These are phyloP conservation scores for Pseudachorutes palmiensis DNA, from an alignment of 1,140 invertebrate species.

Conservation along the genomic window DNA sequence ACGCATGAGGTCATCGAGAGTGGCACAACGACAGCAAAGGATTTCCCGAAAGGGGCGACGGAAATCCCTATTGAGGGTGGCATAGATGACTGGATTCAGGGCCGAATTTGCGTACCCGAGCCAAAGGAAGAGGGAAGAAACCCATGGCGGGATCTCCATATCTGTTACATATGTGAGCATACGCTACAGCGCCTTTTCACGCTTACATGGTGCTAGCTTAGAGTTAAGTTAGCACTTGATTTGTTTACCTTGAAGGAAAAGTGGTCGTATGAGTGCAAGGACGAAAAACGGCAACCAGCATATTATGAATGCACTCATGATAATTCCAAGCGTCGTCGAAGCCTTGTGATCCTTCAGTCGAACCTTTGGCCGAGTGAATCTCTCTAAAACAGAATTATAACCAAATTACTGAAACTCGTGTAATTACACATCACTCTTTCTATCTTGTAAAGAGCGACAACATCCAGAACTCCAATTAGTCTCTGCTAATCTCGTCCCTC, in stretches of 20 bases:
- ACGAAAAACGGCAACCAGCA: slow-evolving; percentile 98
- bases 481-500: too few species aligned
- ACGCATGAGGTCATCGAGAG: slow-evolving; percentile 80
- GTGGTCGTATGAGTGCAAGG: slow-evolving; percentile 77
- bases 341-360: slow-evolving; percentile 68
- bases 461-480: too few species aligned
- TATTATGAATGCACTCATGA: slow-evolving; percentile 69
- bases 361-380: slow-evolving; percentile 26
- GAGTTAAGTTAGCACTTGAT: neutral
- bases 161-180: slow-evolving; percentile 23
- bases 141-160: slow-evolving; percentile 53
- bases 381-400: slow-evolving; percentile 28
- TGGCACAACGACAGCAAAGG: slow-evolving; percentile 75
- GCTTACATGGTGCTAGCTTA: too few species aligned
- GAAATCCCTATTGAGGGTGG: slow-evolving; percentile 83
- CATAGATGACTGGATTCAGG: slow-evolving; percentile 65
- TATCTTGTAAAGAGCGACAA: too few species aligned
- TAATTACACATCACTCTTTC: neutral
- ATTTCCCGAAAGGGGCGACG: slow-evolving; percentile 86
- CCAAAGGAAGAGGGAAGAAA: slow-evolving; percentile 66
- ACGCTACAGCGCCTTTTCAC: too few species aligned
- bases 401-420: neutral
- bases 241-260: slow-evolving; percentile 46
- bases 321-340: slow-evolving; percentile 91
- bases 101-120: slow-evolving; percentile 75